Evolutionary conservation across 2,888 invertebrate genomes (phyloP), one percentile per base, ranked within the genome.

Genomic region (Harpalus rubripes): DNA sequence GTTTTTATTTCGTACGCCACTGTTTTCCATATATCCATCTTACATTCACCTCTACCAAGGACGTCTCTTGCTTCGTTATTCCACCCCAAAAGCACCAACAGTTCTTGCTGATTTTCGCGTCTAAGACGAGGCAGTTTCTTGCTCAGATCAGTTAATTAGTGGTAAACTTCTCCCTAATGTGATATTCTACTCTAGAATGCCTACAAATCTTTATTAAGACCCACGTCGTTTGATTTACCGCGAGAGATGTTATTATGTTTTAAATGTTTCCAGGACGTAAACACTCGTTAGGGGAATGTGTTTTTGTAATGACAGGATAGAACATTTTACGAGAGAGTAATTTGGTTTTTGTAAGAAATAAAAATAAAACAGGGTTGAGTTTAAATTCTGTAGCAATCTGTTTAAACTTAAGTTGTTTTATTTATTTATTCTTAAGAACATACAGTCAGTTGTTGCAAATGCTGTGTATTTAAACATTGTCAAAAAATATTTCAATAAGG

Each of bases 101-200:
- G 18, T 18, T 59, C 59, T 59, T 15, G 59, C 22, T 59, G 59
- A 8, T 63, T 63, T 63, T 26, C 68, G 32, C n/a, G 32, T 32
- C 72, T 82, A 56, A 72, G 68, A 58, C 65, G 52, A 81, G 22
- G 68, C 32, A 82, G 26, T 68, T 81, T 82, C 72, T 68, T 82
- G 82, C 72, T 18, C 72, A 58, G 58, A 82, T 82, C 82, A 72
- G 82, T 82, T 82, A 68, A 82, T 82, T 82, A 82, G 82, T 82
- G 82, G 82, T 72, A 82, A 82, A 82, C 56, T 82, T 82, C 56
- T 52, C 68, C 56, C 82, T 82, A 72, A 82, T 81, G 68, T 72
- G 72, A 72, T 82, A 59, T 82, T 82, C 72, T 22, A 16, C 79
- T 39, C 59, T 26, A 59, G 79, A 80, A 61, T 80, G 61, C 59